Conservation (phyloP, 1,140 invertebrate species). For the Augochlora pura region DNA sequence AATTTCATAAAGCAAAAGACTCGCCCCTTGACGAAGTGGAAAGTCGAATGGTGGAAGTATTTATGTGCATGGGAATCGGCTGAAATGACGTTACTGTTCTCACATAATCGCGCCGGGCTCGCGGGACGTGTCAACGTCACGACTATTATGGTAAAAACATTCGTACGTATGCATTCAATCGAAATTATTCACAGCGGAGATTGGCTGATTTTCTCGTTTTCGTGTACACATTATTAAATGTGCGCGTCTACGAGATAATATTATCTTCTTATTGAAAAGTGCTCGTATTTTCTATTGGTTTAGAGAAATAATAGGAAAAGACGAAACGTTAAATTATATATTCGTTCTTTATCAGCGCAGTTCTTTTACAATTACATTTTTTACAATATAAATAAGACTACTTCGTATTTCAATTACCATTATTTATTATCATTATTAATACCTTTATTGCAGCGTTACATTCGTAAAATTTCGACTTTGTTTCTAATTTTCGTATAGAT, state of each 20-base stretch:
- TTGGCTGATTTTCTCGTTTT: conserved; percentile 26
- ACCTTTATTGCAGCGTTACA: too few relatives aligned
- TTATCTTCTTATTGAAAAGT: background rate
- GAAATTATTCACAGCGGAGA: conserved; percentile 8
- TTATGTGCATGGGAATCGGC: conserved; percentile 63
- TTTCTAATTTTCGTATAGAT: too few relatives aligned
- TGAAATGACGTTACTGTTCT: conserved; percentile 57
- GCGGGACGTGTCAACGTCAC: conserved; percentile 27
- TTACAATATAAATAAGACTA: too few relatives aligned
- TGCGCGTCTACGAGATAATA: background rate
- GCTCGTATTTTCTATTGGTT: too few relatives aligned
- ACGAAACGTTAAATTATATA: too few relatives aligned
- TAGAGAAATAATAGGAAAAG: too few relatives aligned
- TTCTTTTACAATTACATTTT: too few relatives aligned
- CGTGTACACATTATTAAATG: background rate
- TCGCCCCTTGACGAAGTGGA: conserved; percentile 1
- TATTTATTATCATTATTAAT: too few relatives aligned
- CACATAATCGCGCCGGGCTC: conserved; percentile 55
- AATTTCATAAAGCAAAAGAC: conserved; percentile 45
- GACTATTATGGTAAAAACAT: conserved; percentile 30
- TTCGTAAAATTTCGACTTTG: too few relatives aligned
- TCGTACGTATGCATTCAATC: conserved; percentile 32
- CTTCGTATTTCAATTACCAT: too few relatives aligned
- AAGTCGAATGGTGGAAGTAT: conserved; percentile 32
- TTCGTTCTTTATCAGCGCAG: too few relatives aligned